Conservation (phyloP, 2,113 vertebrate species). For the Lamprotornis superbus region DNA sequence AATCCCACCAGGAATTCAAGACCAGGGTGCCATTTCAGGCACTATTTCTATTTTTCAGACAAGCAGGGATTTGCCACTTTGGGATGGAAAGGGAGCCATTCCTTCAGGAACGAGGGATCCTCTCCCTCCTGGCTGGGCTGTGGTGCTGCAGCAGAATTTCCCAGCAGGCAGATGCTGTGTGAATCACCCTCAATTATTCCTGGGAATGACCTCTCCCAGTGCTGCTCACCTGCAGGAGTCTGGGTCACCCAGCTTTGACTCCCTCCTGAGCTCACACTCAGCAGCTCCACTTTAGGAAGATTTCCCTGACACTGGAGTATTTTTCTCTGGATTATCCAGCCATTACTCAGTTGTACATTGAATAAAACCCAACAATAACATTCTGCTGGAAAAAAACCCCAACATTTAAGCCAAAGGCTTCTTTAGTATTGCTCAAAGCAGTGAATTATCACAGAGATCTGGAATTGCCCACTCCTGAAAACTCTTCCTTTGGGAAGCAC, state of each 20-base stretch:
- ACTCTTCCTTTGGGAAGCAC: background rate
- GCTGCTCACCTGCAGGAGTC: background rate
- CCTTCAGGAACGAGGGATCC: background rate
- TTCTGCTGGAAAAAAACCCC: background rate
- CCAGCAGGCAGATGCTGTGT: background rate
- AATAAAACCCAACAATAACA: conserved; percentile 27
- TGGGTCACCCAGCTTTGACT: background rate
- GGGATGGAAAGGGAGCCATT: background rate
- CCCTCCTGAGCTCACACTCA: background rate
- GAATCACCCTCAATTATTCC: background rate
- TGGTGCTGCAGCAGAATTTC: background rate
- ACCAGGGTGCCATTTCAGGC: background rate
- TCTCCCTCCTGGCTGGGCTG: background rate
- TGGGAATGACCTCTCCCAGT: background rate
- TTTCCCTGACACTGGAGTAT: background rate
- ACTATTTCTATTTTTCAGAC: background rate
- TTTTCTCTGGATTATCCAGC: background rate
- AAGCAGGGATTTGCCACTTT: background rate
- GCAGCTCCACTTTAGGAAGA: background rate
- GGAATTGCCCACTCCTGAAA: background rate
- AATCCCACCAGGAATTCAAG: background rate
- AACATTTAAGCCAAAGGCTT: background rate
- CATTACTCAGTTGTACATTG: background rate
- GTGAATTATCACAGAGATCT: background rate
- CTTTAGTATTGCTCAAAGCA: background rate